phyloP scores from a whole-genome alignment of 2,888 invertebrate species.

The Psococerastis gibbosa region DNA sequence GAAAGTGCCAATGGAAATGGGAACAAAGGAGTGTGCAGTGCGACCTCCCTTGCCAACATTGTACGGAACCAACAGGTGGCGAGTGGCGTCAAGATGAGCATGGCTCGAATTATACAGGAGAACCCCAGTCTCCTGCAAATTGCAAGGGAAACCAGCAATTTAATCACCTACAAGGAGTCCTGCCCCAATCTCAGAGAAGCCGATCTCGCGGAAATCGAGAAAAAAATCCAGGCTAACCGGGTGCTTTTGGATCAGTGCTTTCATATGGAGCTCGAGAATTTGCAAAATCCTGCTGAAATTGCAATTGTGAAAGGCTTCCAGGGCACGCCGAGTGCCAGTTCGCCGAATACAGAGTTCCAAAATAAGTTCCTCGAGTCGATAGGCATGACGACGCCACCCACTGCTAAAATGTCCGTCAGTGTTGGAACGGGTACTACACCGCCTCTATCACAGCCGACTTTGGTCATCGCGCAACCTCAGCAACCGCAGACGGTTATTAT shows the following conservation, averaged over 20 bases:
- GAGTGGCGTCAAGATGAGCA: slow-evolving; percentile 1
- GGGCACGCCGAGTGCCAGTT: not conserved
- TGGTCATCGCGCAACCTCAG: not conserved
- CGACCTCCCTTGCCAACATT: not conserved
- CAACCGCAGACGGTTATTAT: not conserved
- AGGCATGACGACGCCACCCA: not conserved
- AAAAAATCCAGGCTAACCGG: slow-evolving; percentile 1
- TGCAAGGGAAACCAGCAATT: not conserved
- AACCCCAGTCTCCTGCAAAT: slow-evolving; percentile 3
- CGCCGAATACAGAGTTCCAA: slow-evolving; percentile 1
- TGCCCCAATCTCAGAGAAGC: not conserved
- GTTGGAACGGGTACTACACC: slow-evolving; percentile 1
- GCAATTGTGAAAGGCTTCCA: slow-evolving; percentile 4
- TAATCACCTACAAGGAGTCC: slow-evolving; percentile 5
- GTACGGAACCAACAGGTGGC: not conserved
- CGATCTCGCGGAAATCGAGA: not conserved
- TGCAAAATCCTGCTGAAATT: too few species aligned
- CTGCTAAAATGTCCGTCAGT: not conserved
- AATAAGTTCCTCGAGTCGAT: slow-evolving; percentile 5
- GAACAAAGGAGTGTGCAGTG: too few species aligned
- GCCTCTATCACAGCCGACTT: too few species aligned
- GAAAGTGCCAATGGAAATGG: too few species aligned
- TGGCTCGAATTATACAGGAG: not conserved
- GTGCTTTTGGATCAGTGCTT: slow-evolving; percentile 2
- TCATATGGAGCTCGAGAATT: slow-evolving; percentile 1